Evolutionary conservation across 2,113 vertebrate species (phyloP).

Genomic region (Engraulis encrasicolus): DNA sequence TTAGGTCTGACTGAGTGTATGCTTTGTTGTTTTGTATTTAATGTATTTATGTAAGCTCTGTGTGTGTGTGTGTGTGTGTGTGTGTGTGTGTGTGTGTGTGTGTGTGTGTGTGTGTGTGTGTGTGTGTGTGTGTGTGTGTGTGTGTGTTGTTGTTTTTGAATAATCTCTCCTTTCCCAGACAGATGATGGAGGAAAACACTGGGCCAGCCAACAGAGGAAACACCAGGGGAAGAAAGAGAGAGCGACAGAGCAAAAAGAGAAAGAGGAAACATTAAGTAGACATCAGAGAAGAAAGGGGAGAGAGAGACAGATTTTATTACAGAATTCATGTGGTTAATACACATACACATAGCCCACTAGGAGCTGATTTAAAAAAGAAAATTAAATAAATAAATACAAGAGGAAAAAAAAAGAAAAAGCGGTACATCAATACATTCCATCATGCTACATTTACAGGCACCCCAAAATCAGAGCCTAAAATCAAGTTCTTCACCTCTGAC

Average conservation of each 20-base stretch:
- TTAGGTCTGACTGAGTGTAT: too few relatives aligned
- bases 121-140: too few relatives aligned
- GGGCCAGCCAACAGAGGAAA: conserved; percentile 1
- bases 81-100: background rate
- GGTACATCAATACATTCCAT: too few relatives aligned
- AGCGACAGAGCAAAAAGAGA: background rate
- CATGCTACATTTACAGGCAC: too few relatives aligned
- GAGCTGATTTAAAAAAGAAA: too few relatives aligned
- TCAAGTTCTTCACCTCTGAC: too few relatives aligned
- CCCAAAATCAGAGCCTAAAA: too few relatives aligned
- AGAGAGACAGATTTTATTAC: background rate
- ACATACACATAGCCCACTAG: too few relatives aligned
- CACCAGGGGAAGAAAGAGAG: background rate
- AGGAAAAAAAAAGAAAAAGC: background rate
- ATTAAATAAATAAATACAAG: background rate
- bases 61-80: background rate
- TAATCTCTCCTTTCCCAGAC: background rate
- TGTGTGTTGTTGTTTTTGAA: background rate
- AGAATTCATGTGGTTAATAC: too few relatives aligned
- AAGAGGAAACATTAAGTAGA: too few relatives aligned
- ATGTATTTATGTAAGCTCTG: background rate
- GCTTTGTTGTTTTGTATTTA: too few relatives aligned
- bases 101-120: too few relatives aligned
- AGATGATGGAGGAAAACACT: background rate
- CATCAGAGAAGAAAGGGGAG: background rate